Conservation (phyloP, 2,888 invertebrate species). For the Ashinkailepas kermadecensis region DNA sequence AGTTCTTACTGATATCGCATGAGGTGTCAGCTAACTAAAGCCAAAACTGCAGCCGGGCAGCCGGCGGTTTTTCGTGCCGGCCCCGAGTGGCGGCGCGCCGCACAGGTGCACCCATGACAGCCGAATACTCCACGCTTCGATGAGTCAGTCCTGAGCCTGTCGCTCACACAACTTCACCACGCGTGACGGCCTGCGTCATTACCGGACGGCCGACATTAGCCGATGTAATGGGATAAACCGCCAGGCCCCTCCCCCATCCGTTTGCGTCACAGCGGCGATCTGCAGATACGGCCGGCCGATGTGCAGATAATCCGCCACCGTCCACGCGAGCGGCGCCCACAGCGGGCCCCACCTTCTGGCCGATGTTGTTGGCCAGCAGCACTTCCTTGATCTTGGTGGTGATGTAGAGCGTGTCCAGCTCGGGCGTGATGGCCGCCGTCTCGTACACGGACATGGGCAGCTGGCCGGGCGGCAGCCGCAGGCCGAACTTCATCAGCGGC, state of each 20-base stretch:
- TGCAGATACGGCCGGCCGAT: neutral
- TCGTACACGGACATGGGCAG: slow-evolving; percentile 69
- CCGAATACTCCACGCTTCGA: no score
- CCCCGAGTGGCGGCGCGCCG: no score
- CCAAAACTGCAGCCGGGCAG: no score
- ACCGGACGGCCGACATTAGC: neutral
- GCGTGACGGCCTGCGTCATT: no score
- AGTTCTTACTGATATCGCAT: no score
- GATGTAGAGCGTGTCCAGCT: slow-evolving; percentile 90
- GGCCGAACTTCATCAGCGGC: slow-evolving; percentile 36
- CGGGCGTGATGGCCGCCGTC: slow-evolving; percentile 92
- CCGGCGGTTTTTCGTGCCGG: no score
- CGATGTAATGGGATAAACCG: neutral
- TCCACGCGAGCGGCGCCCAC: neutral
- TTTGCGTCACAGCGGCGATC: neutral
- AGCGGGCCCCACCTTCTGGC: slow-evolving; percentile 64
- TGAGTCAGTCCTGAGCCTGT: no score
- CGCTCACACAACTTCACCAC: no score
- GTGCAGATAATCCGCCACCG: neutral
- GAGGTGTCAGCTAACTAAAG: no score
- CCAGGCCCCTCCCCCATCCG: neutral
- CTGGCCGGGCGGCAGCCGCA: slow-evolving; percentile 10
- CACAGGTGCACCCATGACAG: no score
- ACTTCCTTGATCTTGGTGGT: slow-evolving; percentile 97
- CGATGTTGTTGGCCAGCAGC: slow-evolving; percentile 90